These are phyloP conservation scores for Okamejei kenojei DNA, from an alignment of 2,797 vertebrate genomes.

Conservation along the genomic window DNA sequence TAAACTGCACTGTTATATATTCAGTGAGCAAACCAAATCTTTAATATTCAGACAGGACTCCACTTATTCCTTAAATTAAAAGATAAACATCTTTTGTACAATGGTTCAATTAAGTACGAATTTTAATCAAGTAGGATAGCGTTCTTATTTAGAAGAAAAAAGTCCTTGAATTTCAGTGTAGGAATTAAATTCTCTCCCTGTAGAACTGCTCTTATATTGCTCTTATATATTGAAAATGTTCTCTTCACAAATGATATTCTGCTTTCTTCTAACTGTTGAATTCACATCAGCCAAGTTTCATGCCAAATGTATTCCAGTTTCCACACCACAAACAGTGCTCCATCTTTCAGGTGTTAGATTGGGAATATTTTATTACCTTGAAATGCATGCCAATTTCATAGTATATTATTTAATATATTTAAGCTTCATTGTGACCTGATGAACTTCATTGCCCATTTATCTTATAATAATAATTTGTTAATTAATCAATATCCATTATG, in stretches of 20 bases:
- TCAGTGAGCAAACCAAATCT: background rate
- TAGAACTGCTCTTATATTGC: background rate
- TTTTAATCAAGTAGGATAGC: background rate
- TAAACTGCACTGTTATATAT: background rate
- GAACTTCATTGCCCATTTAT: background rate
- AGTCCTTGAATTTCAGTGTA: background rate
- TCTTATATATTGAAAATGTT: background rate
- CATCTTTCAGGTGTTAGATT: background rate
- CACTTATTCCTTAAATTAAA: background rate
- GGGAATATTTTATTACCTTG: background rate
- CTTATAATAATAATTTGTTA: background rate
- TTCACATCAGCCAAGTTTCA: background rate
- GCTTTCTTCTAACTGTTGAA: background rate
- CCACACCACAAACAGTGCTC: background rate
- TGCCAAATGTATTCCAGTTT: background rate
- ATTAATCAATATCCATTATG: background rate
- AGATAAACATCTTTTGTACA: background rate
- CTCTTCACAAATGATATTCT: background rate
- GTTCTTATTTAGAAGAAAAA: background rate
- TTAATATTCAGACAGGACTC: background rate
- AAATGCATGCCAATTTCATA: background rate
- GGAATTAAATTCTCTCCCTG: background rate
- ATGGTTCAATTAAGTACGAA: background rate
- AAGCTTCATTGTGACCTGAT: background rate
- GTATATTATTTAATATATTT: no score